These are phyloP conservation scores for Macropus fuliginosus DNA, from an alignment of 2,797 vertebrate species.

Conservation along the genomic window DNA sequence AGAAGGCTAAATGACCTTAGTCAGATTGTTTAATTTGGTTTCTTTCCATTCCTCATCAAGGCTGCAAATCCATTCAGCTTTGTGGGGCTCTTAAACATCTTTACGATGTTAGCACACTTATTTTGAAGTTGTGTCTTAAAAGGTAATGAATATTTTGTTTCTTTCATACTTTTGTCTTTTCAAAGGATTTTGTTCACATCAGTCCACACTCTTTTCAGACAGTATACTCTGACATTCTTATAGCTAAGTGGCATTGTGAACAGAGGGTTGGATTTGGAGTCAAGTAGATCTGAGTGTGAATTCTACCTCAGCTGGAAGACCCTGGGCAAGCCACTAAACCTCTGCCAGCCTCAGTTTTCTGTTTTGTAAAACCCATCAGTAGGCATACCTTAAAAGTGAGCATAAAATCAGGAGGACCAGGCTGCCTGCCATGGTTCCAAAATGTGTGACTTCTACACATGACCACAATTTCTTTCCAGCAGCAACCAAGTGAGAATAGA, in stretches of 20 bases:
- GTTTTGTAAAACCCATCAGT: neutral
- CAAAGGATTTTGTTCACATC: neutral
- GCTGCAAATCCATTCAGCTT: neutral
- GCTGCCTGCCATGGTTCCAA: neutral
- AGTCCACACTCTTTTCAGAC: neutral
- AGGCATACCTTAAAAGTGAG: neutral
- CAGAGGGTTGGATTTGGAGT: neutral
- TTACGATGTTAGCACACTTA: neutral
- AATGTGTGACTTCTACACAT: neutral
- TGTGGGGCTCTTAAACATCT: neutral
- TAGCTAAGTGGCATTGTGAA: neutral
- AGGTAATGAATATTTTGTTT: slow-evolving; percentile 21
- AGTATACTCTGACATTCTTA: neutral
- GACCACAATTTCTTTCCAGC: neutral
- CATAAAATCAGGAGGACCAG: neutral
- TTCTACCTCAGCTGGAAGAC: neutral
- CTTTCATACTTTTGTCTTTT: neutral
- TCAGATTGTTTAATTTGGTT: neutral
- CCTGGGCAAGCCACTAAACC: neutral
- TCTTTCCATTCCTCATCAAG: neutral
- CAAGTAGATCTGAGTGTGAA: neutral
- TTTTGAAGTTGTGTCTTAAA: slow-evolving; percentile 35
- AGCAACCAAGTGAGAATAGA: neutral
- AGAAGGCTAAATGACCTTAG: neutral
- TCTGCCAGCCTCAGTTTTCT: neutral